Percentiles rank a stretch among this genome's conserved stretches.
Conservation (phyloP, 2,888 invertebrate species). For the Toxonevra muliebris region DNA sequence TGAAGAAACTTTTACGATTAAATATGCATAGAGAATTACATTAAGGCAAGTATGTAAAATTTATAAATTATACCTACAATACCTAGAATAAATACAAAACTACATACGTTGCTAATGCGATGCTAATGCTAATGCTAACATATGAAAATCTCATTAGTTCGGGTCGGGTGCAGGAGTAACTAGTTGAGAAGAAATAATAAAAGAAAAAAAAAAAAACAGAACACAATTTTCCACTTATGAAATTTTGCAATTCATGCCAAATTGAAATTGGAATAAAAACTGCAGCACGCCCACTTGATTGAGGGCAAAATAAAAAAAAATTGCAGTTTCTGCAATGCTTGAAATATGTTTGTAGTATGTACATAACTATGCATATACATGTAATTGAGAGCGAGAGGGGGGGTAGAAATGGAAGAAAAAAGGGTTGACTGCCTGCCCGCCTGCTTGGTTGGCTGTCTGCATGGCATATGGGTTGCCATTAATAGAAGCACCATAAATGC, state of each 20-base stretch:
- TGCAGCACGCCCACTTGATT: background rate
- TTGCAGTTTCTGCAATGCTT: too few relatives aligned
- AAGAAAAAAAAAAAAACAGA: background rate
- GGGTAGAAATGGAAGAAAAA: background rate
- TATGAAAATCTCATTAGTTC: background rate
- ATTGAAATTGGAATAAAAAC: too few relatives aligned
- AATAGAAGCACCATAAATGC: conserved; percentile 8
- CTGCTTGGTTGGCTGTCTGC: background rate
- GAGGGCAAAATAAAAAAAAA: background rate
- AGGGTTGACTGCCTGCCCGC: background rate
- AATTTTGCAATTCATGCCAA: too few relatives aligned
- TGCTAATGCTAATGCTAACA: background rate
- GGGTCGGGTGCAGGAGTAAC: background rate
- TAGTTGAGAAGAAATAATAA: background rate
- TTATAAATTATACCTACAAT: background rate
- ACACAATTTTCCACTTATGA: background rate
- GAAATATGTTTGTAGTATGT: too few relatives aligned
- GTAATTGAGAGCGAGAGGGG: background rate
- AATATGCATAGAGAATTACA: too few relatives aligned
- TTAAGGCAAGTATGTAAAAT: background rate
- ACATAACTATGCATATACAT: too few relatives aligned
- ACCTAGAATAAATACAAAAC: too few relatives aligned
- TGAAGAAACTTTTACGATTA: too few relatives aligned
- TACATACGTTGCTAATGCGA: too few relatives aligned
- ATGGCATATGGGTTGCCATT: background rate